Evolutionary conservation across 2,797 vertebrate species (phyloP).

Genomic region (Cottoperca gobio): DNA sequence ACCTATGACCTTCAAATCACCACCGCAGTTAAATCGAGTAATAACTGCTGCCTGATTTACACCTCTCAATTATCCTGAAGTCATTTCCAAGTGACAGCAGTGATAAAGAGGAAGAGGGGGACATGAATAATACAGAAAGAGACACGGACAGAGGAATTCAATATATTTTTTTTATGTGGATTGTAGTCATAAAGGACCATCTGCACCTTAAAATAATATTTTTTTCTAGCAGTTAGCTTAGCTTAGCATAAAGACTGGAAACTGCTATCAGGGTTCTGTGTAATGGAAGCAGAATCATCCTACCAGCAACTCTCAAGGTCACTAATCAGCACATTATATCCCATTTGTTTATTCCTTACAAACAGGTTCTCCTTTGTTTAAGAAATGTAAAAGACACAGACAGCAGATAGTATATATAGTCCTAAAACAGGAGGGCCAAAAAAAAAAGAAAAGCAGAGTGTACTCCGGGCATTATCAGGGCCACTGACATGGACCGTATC

Average conservation of each 20-base stretch:
- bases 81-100: background rate
- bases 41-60: constrained; percentile 36
- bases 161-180: background rate
- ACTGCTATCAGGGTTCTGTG: too few species aligned
- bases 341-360: background rate
- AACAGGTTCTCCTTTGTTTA: background rate
- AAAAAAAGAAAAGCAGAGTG: background rate
- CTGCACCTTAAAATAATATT: background rate
- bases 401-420: too few species aligned
- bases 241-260: too few species aligned
- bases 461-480: background rate
- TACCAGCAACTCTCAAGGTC: background rate
- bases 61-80: constrained; percentile 32
- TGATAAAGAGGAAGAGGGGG: background rate
- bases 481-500: background rate
- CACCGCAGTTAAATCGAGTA: constrained; percentile 27
- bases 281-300: background rate
- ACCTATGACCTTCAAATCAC: constrained; percentile 65
- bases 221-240: too few species aligned
- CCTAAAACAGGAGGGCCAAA: background rate
- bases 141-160: background rate
- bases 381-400: background rate
- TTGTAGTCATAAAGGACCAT: background rate
- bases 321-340: background rate
- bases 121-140: constrained; percentile 5